Base-by-base conservation (phyloP, 2,113 vertebrate genomes). In the Brachyistius frenatus region DNA sequence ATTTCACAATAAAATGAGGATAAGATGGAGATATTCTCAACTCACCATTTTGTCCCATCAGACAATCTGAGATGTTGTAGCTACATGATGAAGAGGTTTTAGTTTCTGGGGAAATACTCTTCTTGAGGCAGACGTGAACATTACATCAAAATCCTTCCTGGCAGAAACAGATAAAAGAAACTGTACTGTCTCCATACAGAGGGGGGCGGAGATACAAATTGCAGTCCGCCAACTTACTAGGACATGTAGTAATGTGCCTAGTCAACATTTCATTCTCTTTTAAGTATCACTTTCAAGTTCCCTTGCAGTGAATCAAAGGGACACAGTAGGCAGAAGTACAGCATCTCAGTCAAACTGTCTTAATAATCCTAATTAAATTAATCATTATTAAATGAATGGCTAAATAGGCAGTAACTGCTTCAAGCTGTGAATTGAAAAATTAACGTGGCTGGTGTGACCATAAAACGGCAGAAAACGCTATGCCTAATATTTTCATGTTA, bases 341-440 rank as follows among this genome's bases (percentile, higher is more conserved):
- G 63, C 49, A 41, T 76, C 76, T 76, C 49, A 13, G 44, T 32
- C 36, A 63, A 78, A 84, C 62, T 50, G 57, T 62, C 55, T 64
- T 80, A 83, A 88, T 80, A 73, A 68, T 53, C 61, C 75, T 78
- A 87, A 88, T 89, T 88, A 88, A 90, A 80, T 88, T 44, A 79
- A 81, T 88, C 70, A 86, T 66, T 64, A 77, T 79, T 56, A 74
- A 81, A 79, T 72, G 46, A 76, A 50, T 15, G 41, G 4, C 74
- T 84, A 82, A 88, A 84, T 49, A 82, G 53, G 58, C 77, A 70
- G 66, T 23, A 72, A 84, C 46, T 76, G 81, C 65, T 84, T 81
- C 53, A 53, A 83, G 67, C 74, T 49, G 37, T 68, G 79, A 23
- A 23, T n/a, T 55, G 76, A 86, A 74, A 82, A 72, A 81, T 80